Percentiles rank a stretch among this genome's conserved stretches.
These are phyloP conservation scores for Hyposoter didymator DNA, from an alignment of 2,888 invertebrate genomes.

Conservation along the genomic window DNA sequence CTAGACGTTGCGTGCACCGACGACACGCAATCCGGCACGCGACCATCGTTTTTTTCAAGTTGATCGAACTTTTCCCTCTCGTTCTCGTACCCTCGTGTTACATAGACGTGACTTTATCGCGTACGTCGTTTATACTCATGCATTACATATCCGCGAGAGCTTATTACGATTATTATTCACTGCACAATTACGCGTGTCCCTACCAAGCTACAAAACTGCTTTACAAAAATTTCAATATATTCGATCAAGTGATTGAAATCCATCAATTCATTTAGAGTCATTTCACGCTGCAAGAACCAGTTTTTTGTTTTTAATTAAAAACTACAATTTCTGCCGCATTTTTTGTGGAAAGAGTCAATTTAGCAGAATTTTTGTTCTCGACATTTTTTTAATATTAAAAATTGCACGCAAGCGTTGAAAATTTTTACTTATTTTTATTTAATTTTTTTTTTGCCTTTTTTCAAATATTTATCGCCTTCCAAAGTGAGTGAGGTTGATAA, in stretches of 20 bases:
- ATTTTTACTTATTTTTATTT: too few species aligned
- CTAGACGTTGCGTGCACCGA: conserved; percentile 28
- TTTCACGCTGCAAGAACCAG: not conserved
- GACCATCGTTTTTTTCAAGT: conserved; percentile 57
- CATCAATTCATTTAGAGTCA: not conserved
- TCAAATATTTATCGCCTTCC: too few species aligned
- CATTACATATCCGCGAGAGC: not conserved
- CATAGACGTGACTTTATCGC: conserved; percentile 12
- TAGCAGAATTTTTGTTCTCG: too few species aligned
- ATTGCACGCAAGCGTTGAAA: too few species aligned
- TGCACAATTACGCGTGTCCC: not conserved
- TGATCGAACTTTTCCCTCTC: conserved; percentile 56
- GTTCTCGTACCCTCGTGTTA: not conserved
- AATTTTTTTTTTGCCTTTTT: too few species aligned
- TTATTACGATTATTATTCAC: not conserved
- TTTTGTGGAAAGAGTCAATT: too few species aligned
- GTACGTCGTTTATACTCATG: not conserved
- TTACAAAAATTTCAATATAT: not conserved
- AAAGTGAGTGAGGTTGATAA: too few species aligned
- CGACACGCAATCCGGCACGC: conserved; percentile 55
- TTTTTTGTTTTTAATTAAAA: too few species aligned
- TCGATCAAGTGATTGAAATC: not conserved
- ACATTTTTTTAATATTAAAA: too few species aligned
- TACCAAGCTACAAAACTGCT: not conserved
- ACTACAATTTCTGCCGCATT: too few species aligned